Percentiles rank a stretch among this genome's conserved stretches.
phyloP scores from a whole-genome alignment of 2,113 vertebrate genomes.

The Sander lucioperca region DNA sequence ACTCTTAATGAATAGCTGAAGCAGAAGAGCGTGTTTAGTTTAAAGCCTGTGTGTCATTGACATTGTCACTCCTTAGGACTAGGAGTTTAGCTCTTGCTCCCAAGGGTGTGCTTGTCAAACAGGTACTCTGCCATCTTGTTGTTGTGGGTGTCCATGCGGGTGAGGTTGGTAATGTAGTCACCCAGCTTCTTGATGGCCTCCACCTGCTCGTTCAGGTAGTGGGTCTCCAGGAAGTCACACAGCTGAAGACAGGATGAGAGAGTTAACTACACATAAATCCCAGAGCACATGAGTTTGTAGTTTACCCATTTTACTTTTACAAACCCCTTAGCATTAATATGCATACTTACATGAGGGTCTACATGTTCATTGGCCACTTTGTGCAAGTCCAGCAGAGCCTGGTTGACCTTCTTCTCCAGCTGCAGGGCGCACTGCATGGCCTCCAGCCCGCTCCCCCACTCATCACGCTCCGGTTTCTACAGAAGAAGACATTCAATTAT shows the following conservation, averaged over 20 bases:
- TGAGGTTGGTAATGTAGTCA: slow-evolving; percentile 85
- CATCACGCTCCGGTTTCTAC: slow-evolving; percentile 81
- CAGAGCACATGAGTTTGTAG: neutral
- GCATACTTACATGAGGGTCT: slow-evolving; percentile 86
- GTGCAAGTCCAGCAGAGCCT: slow-evolving; percentile 89
- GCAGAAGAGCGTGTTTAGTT: neutral
- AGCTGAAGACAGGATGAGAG: slow-evolving; percentile 50
- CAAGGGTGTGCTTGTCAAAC: slow-evolving; percentile 96
- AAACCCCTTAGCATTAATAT: neutral
- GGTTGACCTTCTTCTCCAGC: slow-evolving; percentile 89
- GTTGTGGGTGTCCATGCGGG: slow-evolving; percentile 79
- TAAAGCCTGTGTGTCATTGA: neutral
- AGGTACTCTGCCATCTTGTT: slow-evolving; percentile 95
- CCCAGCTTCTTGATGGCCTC: slow-evolving; percentile 95
- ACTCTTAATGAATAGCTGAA: slow-evolving; percentile 1
- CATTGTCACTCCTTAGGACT: neutral
- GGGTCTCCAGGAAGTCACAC: slow-evolving; percentile 93
- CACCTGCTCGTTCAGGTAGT: slow-evolving; percentile 96
- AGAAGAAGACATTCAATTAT: neutral
- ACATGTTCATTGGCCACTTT: slow-evolving; percentile 77
- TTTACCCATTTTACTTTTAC: neutral
- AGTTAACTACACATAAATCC: neutral
- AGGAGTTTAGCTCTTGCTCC: slow-evolving; percentile 77
- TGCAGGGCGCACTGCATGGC: slow-evolving; percentile 87
- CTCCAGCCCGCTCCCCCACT: slow-evolving; percentile 86